phyloP scores from a whole-genome alignment of 2,113 vertebrate genomes.

The Myocastor coypus region DNA sequence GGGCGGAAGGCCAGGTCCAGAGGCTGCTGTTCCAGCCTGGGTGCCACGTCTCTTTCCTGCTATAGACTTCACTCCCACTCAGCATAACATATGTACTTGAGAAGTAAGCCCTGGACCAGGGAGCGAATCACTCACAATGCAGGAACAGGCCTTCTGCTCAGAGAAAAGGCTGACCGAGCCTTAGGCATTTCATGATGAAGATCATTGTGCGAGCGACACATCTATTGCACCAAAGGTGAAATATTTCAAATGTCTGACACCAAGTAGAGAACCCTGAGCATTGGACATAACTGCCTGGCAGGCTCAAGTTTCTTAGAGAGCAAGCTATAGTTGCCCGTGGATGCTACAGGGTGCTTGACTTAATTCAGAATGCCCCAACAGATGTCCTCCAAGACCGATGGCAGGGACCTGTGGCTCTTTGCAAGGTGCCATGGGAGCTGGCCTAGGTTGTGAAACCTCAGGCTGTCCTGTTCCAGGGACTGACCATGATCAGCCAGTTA shows the following conservation, averaged over 20 bases:
- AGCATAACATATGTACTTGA: rapidly evolving
- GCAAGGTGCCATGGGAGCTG: not conserved
- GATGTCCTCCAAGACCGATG: no score
- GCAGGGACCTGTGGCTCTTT: not conserved
- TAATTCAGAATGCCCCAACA: not conserved
- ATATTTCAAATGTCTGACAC: not conserved
- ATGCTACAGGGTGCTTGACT: not conserved
- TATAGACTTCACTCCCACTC: not conserved
- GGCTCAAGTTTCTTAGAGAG: not conserved
- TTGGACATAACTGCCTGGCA: rapidly evolving
- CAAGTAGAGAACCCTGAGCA: not conserved
- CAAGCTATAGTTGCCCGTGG: not conserved
- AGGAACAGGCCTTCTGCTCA: not conserved
- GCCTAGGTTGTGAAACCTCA: not conserved
- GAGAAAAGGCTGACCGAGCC: not conserved
- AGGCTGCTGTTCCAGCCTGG: not conserved
- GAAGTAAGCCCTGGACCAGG: not conserved
- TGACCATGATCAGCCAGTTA: not conserved
- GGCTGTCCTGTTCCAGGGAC: not conserved
- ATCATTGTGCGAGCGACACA: not conserved
- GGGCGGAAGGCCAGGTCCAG: not conserved
- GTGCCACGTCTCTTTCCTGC: not conserved
- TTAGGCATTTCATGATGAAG: not conserved
- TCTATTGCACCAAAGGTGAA: not conserved
- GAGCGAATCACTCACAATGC: rapidly evolving